Evolutionary conservation across 2,888 invertebrate species (phyloP), one percentile per base, ranked within the genome.

Genomic region (Lasius platythorax): DNA sequence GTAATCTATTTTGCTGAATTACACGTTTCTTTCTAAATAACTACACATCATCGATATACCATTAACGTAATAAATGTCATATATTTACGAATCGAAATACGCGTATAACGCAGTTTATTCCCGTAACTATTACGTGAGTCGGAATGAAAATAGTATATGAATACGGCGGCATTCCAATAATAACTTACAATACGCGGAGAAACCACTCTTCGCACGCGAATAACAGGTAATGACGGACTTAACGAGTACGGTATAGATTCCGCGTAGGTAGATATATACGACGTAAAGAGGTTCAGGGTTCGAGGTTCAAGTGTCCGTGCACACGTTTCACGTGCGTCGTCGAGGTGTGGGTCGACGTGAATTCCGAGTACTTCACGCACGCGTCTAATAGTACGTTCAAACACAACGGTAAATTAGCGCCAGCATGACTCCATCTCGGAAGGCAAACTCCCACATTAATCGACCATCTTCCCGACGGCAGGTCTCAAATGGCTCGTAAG

Each of bases 331-430:
- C 87, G 83, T 84, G 86, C 88, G 85, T 73, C 88, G 83, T 53
- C 73, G 8, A 67, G 83, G 46, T 84, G 83, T 63, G 61, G 68
- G 70, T 63, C 63, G 56, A 82, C 78, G 87, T 85, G 87, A 75
- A 85, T 82, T 82, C 85, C 85, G 67, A 73, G 78, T 87, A 73
- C 84, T 73, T 73, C 85, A 85, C 88, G 83, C 83, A 84, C 86
- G 84, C 88, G 85, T 88, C 89, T 90, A 91, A 89, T 88, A 85
- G 81, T 84, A 90, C 86, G 85, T 86, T 86, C 86, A 88, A 88
- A 88, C 85, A 90, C 86, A 87, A 86, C 87, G 86, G 84, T 85
- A 86, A 90, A 90, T 90, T 90, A 89, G 86, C 88, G 85, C 85
- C 86, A 79, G 75, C 85, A 72, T 61, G 61, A 46, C 79, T 72